Percentiles rank a stretch among this genome's conserved stretches.
Evolutionary conservation across 2,113 vertebrate species (phyloP).

Genomic region (Brachionichthys hirsutus): DNA sequence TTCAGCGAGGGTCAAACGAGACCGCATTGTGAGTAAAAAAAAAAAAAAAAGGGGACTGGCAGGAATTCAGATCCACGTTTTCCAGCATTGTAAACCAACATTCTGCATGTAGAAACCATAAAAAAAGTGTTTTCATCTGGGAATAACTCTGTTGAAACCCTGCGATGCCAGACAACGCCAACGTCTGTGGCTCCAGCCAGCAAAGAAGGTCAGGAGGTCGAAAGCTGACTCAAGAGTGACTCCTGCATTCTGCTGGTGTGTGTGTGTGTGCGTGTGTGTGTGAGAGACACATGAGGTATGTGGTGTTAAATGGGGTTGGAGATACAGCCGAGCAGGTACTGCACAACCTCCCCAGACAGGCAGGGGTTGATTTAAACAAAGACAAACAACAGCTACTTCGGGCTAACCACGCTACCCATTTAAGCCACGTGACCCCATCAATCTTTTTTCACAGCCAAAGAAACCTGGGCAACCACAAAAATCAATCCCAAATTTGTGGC

Average conservation of each 20-base stretch:
- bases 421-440: background rate
- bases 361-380: slow-evolving; percentile 5
- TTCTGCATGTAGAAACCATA: background rate
- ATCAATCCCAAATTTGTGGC: background rate
- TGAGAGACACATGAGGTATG: slow-evolving; percentile 48
- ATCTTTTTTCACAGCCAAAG: slow-evolving; percentile 3
- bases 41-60: background rate
- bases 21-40: slow-evolving; percentile 11
- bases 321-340: slow-evolving; percentile 37
- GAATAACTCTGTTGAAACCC: background rate
- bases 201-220: slow-evolving; percentile 60
- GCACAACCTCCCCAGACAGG: slow-evolving; percentile 24
- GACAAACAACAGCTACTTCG: slow-evolving; percentile 12
- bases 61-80: background rate
- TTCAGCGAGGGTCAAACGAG: slow-evolving; percentile 18
- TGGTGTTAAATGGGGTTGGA: slow-evolving; percentile 26
- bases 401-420: background rate
- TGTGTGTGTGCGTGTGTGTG: slow-evolving; percentile 7
- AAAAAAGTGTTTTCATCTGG: background rate
- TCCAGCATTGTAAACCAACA: background rate
- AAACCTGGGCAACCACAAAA: background rate
- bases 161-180: slow-evolving; percentile 12
- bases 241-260: slow-evolving; percentile 32
- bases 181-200: slow-evolving; percentile 22
- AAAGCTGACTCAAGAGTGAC: slow-evolving; percentile 31